A percentile compares a stretch with the other conserved stretches of the same genome.
phyloP scores from a whole-genome alignment of 2,113 vertebrate species.

The Mesembrinibis cayennensis region DNA sequence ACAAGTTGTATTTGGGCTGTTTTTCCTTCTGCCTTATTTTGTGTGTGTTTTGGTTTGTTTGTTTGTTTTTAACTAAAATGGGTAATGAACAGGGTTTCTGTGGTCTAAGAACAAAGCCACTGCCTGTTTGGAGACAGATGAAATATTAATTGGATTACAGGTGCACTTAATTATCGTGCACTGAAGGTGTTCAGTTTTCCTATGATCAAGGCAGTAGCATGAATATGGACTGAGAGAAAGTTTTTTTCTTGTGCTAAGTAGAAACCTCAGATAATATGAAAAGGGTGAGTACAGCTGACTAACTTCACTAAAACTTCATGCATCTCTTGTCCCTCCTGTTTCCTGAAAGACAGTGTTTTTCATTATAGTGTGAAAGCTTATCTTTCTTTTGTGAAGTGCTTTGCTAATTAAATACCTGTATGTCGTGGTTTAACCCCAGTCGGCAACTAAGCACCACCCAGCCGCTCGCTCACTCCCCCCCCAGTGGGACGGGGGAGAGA shows the following conservation, averaged over 20 bases:
- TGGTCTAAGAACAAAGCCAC: constrained; percentile 28
- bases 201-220: neutral
- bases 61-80: neutral
- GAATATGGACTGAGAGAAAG: neutral
- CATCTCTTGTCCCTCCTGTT: neutral
- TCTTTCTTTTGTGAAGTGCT: neutral
- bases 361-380: neutral
- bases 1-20: neutral
- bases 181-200: neutral
- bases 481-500: too few relatives aligned
- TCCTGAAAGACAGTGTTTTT: neutral
- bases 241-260: neutral
- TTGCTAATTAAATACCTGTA: neutral
- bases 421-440: too few relatives aligned
- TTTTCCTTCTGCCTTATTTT: neutral
- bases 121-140: neutral
- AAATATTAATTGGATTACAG: constrained; percentile 34
- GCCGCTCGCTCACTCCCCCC: too few relatives aligned
- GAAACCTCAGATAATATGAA: neutral
- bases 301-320: neutral
- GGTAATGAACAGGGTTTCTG: neutral
- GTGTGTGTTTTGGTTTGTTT: too few relatives aligned
- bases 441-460: too few relatives aligned
- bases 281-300: neutral
- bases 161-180: neutral